Base-by-base conservation (phyloP, 2,888 invertebrate species). In the Hirtodrosophila confusa region DNA sequence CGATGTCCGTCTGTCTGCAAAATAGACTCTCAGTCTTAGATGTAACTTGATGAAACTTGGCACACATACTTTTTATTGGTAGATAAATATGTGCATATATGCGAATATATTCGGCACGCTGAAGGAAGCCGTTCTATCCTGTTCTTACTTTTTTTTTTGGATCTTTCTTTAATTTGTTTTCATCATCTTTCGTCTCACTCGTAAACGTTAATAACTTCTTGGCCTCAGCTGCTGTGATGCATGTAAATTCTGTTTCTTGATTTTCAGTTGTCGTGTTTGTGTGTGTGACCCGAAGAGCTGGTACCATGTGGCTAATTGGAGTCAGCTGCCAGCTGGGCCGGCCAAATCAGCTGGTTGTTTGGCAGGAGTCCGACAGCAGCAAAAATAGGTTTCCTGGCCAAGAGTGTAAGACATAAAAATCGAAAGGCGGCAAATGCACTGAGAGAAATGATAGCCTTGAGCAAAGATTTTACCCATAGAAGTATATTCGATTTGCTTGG, bases 261-360 rank as follows among this genome's bases (percentile, higher is more conserved):
- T 54, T 49, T 71, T 23, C 27, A 61, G 23, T n/a, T 49, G 36
- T n/a, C 45, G 36, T 36, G 33, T 44, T 5, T 54, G 29, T 35
- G 35, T 47, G 60, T 36, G 35, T 48, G 41, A 17, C 36, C 31
- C 48, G 24, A 50, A 43, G 29, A 1, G 45, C 58, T 58, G 61
- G 45, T 73, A 69, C 73, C 84, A 87, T 79, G 76, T 80, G 86
- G 80, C 54, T 87, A 86, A 84, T 84, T 84, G 83, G 63, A 87
- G 88, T 84, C 84, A 84, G 84, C 84, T 84, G 84, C 87, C 87
- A 80, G 69, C 71, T 69, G 56, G 54, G 55, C 64, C 73, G 40
- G 45, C 36, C 35, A 47, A 67, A 83, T 84, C 87, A 85, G 84
- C 83, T 87, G 84, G 83, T 78, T 37, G 79, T 68, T 86, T 69